These are phyloP conservation scores for Platynereis dumerilii DNA, from an alignment of 2,888 invertebrate species.

Conservation along the genomic window DNA sequence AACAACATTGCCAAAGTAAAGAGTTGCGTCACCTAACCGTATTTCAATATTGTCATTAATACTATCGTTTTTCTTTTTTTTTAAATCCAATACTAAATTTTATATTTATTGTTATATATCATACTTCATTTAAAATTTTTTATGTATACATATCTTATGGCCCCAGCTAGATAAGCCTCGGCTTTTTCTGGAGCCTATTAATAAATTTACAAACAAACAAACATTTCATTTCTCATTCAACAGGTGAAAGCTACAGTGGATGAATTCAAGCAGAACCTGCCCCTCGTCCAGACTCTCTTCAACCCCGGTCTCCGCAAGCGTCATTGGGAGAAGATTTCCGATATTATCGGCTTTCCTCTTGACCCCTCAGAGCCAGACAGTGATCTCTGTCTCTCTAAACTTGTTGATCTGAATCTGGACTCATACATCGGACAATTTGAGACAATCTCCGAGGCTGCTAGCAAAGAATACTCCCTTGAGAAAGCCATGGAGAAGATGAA, in stretches of 20 bases:
- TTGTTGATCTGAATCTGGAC: slow-evolving; percentile 85
- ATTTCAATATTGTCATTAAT: too few species aligned
- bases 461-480: slow-evolving; percentile 93
- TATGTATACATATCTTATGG: too few species aligned
- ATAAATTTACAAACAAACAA: too few species aligned
- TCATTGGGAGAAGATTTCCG: slow-evolving; percentile 94
- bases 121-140: too few species aligned
- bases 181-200: too few species aligned
- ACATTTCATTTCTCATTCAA: too few species aligned
- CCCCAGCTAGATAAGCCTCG: too few species aligned
- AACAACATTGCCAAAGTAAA: too few species aligned
- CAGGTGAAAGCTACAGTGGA: slow-evolving; percentile 77
- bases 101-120: too few species aligned
- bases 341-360: slow-evolving; percentile 92
- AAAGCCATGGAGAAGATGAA: slow-evolving; percentile 87
- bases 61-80: too few species aligned
- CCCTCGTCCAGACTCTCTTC: slow-evolving; percentile 90
- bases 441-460: slow-evolving; percentile 89
- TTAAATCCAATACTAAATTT: too few species aligned
- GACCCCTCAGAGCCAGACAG: slow-evolving; percentile 71
- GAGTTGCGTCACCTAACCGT: too few species aligned
- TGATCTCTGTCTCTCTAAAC: slow-evolving; percentile 81
- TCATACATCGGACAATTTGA: slow-evolving; percentile 88
- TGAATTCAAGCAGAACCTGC: slow-evolving; percentile 78
- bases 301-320: slow-evolving; percentile 81